A percentile compares a stretch with the other conserved stretches of the same genome.
Evolutionary conservation across 2,797 vertebrate genomes (phyloP).

Genomic region (Lagorchestes hirsutus): DNA sequence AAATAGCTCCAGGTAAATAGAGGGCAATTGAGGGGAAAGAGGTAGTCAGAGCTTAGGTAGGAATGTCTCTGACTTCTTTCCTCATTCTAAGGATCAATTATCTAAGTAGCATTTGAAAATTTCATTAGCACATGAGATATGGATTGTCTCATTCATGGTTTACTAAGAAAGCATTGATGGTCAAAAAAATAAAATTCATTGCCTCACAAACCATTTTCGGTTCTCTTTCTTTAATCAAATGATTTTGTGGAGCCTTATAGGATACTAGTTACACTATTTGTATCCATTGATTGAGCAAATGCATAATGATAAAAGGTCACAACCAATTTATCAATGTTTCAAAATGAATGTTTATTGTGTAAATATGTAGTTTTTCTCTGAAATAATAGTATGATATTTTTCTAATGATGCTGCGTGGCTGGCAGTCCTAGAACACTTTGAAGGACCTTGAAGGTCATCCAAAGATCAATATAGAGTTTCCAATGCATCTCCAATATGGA

Average conservation of each 20-base stretch:
- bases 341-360: neutral
- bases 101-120: neutral
- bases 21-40: neutral
- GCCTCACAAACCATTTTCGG: neutral
- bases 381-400: neutral
- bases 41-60: neutral
- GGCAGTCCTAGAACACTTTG: neutral
- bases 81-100: neutral
- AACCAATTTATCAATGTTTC: neutral
- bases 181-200: neutral
- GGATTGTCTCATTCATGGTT: neutral
- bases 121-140: conserved; percentile 17
- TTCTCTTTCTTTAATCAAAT: neutral
- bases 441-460: neutral
- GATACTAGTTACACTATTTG: neutral
- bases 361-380: neutral
- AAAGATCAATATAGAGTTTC: neutral
- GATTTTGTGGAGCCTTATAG: neutral
- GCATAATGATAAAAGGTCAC: neutral
- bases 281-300: neutral
- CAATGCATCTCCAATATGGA: neutral
- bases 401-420: neutral
- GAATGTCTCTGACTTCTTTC: neutral
- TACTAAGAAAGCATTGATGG: neutral
- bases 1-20: neutral